Percentiles rank a stretch among this genome's conserved stretches.
Conservation (phyloP, 2,888 invertebrate genomes). For the Ophion ellenae region DNA sequence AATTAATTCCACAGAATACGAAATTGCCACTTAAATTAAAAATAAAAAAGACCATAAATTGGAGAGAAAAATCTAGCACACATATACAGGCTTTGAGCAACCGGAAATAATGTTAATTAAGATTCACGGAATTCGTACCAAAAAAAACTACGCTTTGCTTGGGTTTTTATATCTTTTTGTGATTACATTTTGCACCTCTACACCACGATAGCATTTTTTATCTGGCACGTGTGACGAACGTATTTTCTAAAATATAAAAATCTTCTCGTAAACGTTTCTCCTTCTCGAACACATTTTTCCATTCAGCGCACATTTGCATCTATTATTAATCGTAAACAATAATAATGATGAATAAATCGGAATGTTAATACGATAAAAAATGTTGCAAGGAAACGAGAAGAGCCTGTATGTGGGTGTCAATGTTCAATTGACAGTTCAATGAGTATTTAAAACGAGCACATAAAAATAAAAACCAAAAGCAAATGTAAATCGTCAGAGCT, state of each 20-base stretch:
- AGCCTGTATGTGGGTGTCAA: constrained; percentile 83
- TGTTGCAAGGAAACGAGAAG: constrained; percentile 73
- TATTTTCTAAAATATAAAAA: neutral
- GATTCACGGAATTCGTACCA: constrained; percentile 6
- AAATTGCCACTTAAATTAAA: constrained; percentile 31
- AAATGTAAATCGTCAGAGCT: constrained; percentile 65
- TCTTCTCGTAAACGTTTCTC: constrained; percentile 53
- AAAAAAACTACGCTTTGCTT: neutral
- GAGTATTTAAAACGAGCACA: constrained; percentile 65
- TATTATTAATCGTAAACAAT: neutral
- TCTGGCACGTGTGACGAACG: constrained; percentile 72
- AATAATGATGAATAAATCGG: constrained; percentile 45
- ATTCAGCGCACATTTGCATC: neutral
- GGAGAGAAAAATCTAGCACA: constrained; percentile 70
- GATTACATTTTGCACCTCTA: neutral
- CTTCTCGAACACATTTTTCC: constrained; percentile 62
- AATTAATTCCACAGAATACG: constrained; percentile 37
- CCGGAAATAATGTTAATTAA: constrained; percentile 7
- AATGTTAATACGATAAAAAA: constrained; percentile 64
- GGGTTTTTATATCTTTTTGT: neutral
- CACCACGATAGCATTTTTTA: neutral
- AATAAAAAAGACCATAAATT: constrained; percentile 28
- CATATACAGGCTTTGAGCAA: constrained; percentile 82
- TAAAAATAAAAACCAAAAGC: constrained; percentile 61
- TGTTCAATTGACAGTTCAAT: constrained; percentile 70